Base-by-base conservation (phyloP, 2,888 invertebrate genomes). In the Liposcelis brunnea region DNA sequence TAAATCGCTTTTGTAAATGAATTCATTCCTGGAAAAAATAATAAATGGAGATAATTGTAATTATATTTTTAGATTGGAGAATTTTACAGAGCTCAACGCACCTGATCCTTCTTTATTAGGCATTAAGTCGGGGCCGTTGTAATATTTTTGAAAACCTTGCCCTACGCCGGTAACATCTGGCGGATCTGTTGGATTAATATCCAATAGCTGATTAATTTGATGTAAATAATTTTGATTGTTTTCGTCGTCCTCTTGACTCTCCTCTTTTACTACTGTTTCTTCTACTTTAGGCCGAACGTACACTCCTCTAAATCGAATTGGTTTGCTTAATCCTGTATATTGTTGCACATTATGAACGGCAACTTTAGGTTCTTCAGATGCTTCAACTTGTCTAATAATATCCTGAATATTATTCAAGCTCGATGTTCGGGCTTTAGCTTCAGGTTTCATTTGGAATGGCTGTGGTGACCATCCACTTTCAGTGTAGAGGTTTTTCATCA, bases 251-350 rank as follows among this genome's bases (percentile, higher is more conserved):
- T 35, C 10, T 15, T 35, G 4, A 7, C 10, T 10, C 4, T 35
- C 16, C 10, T 35, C 7, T 6, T 35, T 14, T 16, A 7, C 14
- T 10, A 6, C 15, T 6, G 4, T 14, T 6, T 15, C 35, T 35
- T 5, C 6, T 7, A 6, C 16, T 16, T 14, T 14, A 40, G 40
- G 40, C 10, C 16, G 7, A 8, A 40, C 16, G 19, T 18, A 40
- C 7, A 40, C 40, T n/a, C 40, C 40, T 11, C 19, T 40, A 19
- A 40, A 40, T 40, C 40, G 40, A n/a, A 40, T 19, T 5, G 40
- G 40, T 6, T 14, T 14, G 19, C 16, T 12, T 12, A 40, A 40
- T 16, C 40, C 40, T 16, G 6, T 14, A 26, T 26, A 26, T 26
- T 26, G 26, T 8, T 26, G 4, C 5, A 26, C 8, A 6, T 26